These are phyloP conservation scores for Pelecanoides urinatrix DNA, from an alignment of 2,113 vertebrate genomes.

Conservation along the genomic window DNA sequence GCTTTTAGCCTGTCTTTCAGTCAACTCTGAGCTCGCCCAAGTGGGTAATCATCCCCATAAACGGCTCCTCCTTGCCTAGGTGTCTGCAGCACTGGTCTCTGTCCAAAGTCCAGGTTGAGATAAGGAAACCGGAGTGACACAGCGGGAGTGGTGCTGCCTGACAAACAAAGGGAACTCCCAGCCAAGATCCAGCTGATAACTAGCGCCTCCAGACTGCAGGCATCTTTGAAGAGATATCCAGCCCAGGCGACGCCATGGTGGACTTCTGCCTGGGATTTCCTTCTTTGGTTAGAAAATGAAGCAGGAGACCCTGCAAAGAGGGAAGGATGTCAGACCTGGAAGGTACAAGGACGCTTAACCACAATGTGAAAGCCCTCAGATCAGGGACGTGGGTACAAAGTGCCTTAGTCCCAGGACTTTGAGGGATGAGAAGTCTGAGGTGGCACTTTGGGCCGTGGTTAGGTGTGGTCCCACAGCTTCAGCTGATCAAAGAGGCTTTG, in stretches of 20 bases:
- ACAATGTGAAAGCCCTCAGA: accelerated
- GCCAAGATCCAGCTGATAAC: neutral
- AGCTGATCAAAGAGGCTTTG: neutral
- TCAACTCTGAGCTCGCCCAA: accelerated
- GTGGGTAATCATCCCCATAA: neutral
- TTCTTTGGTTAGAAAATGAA: neutral
- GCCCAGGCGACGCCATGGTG: accelerated
- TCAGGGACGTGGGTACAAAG: neutral
- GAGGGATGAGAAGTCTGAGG: neutral
- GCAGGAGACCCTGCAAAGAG: neutral
- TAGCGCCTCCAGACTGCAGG: neutral
- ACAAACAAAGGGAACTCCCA: neutral
- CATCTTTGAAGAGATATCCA: neutral
- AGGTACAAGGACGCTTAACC: neutral
- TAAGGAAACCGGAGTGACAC: neutral
- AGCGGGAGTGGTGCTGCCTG: neutral
- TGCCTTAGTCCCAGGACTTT: neutral
- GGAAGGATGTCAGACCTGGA: neutral
- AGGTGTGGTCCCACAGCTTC: neutral
- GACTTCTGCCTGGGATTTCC: neutral
- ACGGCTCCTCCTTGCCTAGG: neutral
- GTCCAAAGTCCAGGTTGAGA: constrained; percentile 20
- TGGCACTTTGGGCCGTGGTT: neutral
- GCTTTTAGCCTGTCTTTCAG: neutral
- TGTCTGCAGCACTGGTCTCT: neutral